These are phyloP conservation scores for Drosophila bocki DNA, from an alignment of 1,140 invertebrate genomes.

Conservation along the genomic window DNA sequence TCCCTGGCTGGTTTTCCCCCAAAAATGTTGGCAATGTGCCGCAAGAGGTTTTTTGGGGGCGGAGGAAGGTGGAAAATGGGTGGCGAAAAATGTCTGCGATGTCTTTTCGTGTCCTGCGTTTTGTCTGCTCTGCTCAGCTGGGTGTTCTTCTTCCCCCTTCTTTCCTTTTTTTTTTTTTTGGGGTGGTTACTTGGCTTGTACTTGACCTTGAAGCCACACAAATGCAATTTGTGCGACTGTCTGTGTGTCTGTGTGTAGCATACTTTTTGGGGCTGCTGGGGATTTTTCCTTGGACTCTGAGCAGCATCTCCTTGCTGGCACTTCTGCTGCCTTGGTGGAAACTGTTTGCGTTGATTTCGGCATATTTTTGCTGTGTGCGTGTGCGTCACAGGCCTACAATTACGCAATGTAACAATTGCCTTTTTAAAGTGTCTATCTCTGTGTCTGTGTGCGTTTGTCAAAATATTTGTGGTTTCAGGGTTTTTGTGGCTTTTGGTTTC, in stretches of 20 bases:
- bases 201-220: constrained; percentile 75
- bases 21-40: constrained; percentile 71
- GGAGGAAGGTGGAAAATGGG: not conserved
- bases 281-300: constrained; percentile 27
- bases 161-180: constrained; percentile 9
- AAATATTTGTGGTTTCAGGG: constrained; percentile 83
- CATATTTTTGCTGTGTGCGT: constrained; percentile 77
- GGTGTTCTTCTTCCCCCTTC: constrained; percentile 11
- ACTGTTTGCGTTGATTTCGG: constrained; percentile 84
- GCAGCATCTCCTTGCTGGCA: constrained; percentile 50
- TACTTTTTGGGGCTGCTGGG: constrained; percentile 27
- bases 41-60: constrained; percentile 22
- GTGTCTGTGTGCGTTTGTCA: constrained; percentile 53
- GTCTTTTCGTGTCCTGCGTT: constrained; percentile 65
- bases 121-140: constrained; percentile 45
- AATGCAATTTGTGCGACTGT: constrained; percentile 16
- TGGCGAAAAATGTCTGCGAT: constrained; percentile 49
- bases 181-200: constrained; percentile 72
- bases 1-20: constrained; percentile 15
- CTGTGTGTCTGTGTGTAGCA: constrained; percentile 26
- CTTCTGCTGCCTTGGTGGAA: constrained; percentile 77
- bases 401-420: constrained; percentile 59
- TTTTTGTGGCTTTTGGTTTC: constrained; percentile 64
- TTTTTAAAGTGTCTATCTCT: not conserved
- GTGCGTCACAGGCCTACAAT: constrained; percentile 60